Base-by-base conservation (phyloP, 2,113 vertebrate species). In the Rhynchopsitta pachyrhyncha region DNA sequence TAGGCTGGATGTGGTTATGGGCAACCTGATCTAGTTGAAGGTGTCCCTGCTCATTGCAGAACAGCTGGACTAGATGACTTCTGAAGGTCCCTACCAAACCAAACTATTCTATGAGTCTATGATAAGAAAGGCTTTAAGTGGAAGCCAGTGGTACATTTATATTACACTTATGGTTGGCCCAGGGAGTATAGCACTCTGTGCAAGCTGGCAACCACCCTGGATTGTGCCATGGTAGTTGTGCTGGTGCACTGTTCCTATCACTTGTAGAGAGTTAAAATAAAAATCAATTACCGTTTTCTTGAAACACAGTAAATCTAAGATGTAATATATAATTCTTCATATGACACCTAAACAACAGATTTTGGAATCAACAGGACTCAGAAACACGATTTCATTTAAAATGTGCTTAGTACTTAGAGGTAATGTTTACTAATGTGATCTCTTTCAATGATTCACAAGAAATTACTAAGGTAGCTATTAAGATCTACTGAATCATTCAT, bases 401-500 rank as follows among this genome's bases (percentile, higher is more conserved):
- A 86, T 37, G 49, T 64, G 37, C 37, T 88, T 84, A 88, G 66
- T n/a, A 79, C 60, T 84, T 91, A 81, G 46, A 7, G 70, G 44
- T 88, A 64, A n/a, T 95, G 42, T 95, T 96, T 97, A 96, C 70
- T 94, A 95, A 95, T 81, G 68, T 87, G 82, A 95, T 83, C 60
- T 71, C 71, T 97, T 96, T 93, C 81, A 97, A 80, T 96, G 86
- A 97, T 97, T 97, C 87, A 97, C 82, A 97, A 97, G 91, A 98
- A 98, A 97, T 98, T 96, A 96, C 86, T 94, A 78, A 91, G 84
- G 80, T 93, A 50, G 83, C 92, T 96, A 97, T 98, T 97, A 98
- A 90, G 55, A 70, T 87, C 94, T 91, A 47, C 62, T 98, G 86
- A 98, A 98, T 98, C 91, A 98, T 98, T 98, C 94, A 97, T 96